phyloP scores from a whole-genome alignment of 2,888 invertebrate species.

The Adelphocoris suturalis region DNA sequence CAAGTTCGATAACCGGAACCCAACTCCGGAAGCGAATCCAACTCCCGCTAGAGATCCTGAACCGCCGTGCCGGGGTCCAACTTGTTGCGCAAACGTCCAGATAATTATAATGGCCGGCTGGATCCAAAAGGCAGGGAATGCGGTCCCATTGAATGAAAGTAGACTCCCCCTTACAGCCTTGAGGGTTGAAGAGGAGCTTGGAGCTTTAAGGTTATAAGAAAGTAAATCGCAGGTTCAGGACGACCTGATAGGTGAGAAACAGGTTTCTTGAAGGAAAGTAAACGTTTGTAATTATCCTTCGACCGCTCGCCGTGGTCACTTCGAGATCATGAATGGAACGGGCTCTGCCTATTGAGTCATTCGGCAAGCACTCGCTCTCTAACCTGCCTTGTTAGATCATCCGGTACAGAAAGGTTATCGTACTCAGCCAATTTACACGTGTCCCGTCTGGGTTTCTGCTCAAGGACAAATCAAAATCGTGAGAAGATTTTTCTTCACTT shows the following conservation, averaged over 20 bases:
- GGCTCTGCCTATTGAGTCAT: slow-evolving; percentile 54
- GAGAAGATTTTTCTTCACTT: background rate
- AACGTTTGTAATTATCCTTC: slow-evolving; percentile 42
- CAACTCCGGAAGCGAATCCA: background rate
- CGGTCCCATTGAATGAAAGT: slow-evolving; percentile 38
- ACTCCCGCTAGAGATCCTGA: slow-evolving; percentile 12
- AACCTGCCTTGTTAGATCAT: slow-evolving; percentile 28
- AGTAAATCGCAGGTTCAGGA: slow-evolving; percentile 33
- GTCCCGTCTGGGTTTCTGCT: background rate
- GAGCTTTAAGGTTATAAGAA: slow-evolving; percentile 42
- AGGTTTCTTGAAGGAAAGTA: slow-evolving; percentile 52
- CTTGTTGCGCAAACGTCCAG: slow-evolving; percentile 50
- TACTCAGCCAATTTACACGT: slow-evolving; percentile 1
- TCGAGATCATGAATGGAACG: slow-evolving; percentile 46
- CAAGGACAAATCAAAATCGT: background rate
- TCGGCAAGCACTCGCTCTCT: background rate
- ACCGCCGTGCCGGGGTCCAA: slow-evolving; percentile 2
- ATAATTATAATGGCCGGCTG: slow-evolving; percentile 38
- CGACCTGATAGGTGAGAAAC: slow-evolving; percentile 7
- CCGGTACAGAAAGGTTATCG: background rate
- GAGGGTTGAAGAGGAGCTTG: slow-evolving; percentile 41
- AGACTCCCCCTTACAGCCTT: slow-evolving; percentile 13
- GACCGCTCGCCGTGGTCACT: slow-evolving; percentile 48
- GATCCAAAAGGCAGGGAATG: slow-evolving; percentile 36
- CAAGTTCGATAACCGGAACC: slow-evolving; percentile 10